phyloP scores from a whole-genome alignment of 2,888 invertebrate genomes.

The Drosophila nigricruria region DNA sequence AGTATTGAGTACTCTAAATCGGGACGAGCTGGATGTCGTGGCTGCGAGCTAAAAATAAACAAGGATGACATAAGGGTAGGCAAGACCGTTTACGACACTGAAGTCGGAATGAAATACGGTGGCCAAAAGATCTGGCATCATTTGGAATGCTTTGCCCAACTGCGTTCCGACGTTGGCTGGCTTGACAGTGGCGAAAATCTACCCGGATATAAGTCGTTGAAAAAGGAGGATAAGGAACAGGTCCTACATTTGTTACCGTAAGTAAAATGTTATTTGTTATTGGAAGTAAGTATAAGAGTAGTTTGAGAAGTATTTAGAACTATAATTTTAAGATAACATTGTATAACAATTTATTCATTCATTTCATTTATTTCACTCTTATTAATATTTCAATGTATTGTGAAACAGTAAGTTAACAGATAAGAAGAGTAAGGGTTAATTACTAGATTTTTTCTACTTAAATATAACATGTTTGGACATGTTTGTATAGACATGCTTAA shows the following conservation, averaged over 20 bases:
- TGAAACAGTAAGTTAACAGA: too few species aligned
- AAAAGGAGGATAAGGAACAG: conserved; percentile 89
- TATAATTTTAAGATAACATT: neutral
- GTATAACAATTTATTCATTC: too few species aligned
- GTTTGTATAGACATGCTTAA: too few species aligned
- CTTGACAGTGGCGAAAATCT: conserved; percentile 90
- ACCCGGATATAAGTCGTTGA: conserved; percentile 91
- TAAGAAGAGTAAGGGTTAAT: too few species aligned
- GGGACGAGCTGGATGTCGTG: conserved; percentile 91
- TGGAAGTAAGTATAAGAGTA: neutral
- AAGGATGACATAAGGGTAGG: conserved; percentile 91
- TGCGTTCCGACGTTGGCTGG: conserved; percentile 90
- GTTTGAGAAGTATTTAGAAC: neutral
- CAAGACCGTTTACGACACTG: conserved; percentile 93
- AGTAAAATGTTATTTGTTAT: conserved; percentile 74
- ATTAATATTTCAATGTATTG: too few species aligned
- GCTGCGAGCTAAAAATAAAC: conserved; percentile 93
- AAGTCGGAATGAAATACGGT: conserved; percentile 92
- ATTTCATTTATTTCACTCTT: too few species aligned
- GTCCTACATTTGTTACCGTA: conserved; percentile 89
- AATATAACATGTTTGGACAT: too few species aligned
- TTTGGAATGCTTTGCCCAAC: conserved; percentile 93
- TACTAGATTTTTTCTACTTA: too few species aligned
- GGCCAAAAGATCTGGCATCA: conserved; percentile 96
- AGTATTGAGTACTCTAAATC: conserved; percentile 94